phyloP scores from a whole-genome alignment of 2,113 vertebrate species.

The Machaerirhynchus nigripectus region DNA sequence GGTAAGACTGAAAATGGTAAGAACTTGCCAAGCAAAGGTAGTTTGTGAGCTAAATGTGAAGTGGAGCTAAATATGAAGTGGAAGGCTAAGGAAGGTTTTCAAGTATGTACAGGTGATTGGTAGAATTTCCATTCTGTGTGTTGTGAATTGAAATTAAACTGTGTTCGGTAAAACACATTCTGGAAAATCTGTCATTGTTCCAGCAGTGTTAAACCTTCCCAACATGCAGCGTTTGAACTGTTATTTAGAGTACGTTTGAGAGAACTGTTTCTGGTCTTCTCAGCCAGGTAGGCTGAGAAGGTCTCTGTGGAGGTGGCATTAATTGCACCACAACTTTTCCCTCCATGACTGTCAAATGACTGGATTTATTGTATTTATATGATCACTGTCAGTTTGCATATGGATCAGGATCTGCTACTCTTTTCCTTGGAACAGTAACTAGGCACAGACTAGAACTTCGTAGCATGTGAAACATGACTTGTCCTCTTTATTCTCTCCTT shows the following conservation, averaged over 20 bases:
- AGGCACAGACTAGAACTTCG: neutral
- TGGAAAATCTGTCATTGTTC: neutral
- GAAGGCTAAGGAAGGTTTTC: neutral
- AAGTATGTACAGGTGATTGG: neutral
- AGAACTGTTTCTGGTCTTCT: neutral
- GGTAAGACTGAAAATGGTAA: neutral
- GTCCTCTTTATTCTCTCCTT: neutral
- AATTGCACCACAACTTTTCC: neutral
- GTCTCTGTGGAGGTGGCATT: neutral
- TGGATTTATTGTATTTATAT: neutral
- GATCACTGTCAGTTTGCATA: neutral
- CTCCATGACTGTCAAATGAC: neutral
- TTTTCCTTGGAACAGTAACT: neutral
- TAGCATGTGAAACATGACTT: neutral
- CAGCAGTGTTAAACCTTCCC: neutral
- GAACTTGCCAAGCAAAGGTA: neutral
- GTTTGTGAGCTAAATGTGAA: neutral
- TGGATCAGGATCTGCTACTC: neutral
- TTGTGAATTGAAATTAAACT: neutral
- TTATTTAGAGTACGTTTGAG: neutral
- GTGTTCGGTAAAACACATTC: neutral
- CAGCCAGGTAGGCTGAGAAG: neutral
- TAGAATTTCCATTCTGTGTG: neutral
- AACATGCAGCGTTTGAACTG: neutral
- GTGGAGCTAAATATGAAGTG: neutral